Evolutionary conservation across 2,113 vertebrate genomes (phyloP), one percentile per base, ranked within the genome.

Genomic region (Brachyhypopomus occidentalis): DNA sequence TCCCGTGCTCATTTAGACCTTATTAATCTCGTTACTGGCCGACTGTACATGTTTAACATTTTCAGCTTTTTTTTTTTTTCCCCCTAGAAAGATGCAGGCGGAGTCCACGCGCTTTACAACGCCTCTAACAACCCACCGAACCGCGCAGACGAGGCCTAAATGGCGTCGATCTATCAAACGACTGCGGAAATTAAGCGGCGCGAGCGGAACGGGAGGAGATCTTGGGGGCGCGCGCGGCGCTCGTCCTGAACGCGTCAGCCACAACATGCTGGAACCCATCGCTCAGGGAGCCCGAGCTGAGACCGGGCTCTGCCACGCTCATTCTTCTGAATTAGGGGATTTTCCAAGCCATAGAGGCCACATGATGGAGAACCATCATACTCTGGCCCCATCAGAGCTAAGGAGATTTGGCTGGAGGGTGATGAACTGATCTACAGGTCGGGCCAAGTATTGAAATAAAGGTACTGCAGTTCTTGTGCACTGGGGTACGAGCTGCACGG

Each of bases 11-110:
- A 90, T 92, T 92, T 92, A 88, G 87, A 81, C 81, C 80, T 90
- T 92, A 90, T 92, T 92, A 91, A 93, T 93, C 90, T 88, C 91
- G 92, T 93, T 92, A 94, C 85, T 89, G 87, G 88, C 88, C 89
- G 90, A 88, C 90, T 93, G 90, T 93, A 92, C 89, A 89, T 91
- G 89, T 93, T 92, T 92, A 92, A 94, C 88, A 85, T 89, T 86
- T 22, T 75, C 78, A 60, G 84, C 84, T 82, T 80, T 81, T 80
- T 84, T 82, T 89, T 88, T 3, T 3, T 3, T 3, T 3, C 87
- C 86, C 77, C 80, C 86, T 87, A 63, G 87, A 82, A 85, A 89
- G 87, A 90, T 85, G 84, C 83, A 84, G 55, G 41, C 76, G 17
- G 74, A 90, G 80, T 87, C 87, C 84, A 82, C 83, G 73, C 86